A percentile compares a stretch with the other conserved stretches of the same genome.
These are phyloP conservation scores for Tenthredo amoena DNA, from an alignment of 2,888 invertebrate genomes.

Conservation along the genomic window DNA sequence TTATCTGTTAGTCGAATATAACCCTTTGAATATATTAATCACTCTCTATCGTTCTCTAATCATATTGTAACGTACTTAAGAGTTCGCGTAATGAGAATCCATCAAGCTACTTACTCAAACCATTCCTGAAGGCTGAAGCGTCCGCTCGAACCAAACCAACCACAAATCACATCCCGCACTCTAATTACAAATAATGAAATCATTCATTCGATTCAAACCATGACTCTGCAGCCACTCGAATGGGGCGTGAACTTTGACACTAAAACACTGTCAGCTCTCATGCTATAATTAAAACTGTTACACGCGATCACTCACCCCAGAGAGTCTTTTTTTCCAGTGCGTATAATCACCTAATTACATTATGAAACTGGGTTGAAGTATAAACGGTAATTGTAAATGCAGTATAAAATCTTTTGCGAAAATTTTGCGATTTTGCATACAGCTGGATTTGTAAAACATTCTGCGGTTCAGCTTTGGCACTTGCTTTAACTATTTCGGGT, in stretches of 20 bases:
- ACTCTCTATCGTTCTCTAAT: constrained; percentile 2
- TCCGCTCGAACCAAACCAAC: constrained; percentile 6
- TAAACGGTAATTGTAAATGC: neutral
- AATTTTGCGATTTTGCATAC: neutral
- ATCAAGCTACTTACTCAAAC: neutral
- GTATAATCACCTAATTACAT: neutral
- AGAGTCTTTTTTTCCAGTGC: neutral
- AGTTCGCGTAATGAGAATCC: constrained; percentile 20
- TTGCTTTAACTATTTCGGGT: neutral
- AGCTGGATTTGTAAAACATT: neutral
- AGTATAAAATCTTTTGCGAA: neutral
- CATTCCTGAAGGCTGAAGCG: neutral
- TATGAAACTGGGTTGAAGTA: neutral
- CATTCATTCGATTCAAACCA: constrained; percentile 26
- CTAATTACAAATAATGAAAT: constrained; percentile 39
- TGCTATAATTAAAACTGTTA: neutral
- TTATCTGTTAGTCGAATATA: neutral
- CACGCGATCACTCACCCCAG: neutral
- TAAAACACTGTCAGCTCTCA: constrained; percentile 7
- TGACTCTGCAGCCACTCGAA: neutral
- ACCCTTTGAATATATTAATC: constrained; percentile 44
- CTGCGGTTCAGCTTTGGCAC: neutral
- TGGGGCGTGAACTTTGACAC: constrained; percentile 1
- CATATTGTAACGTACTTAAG: neutral
- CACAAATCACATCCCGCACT: constrained; percentile 19